These are phyloP conservation scores for Rostratula benghalensis DNA, from an alignment of 2,113 vertebrate species.

Conservation along the genomic window DNA sequence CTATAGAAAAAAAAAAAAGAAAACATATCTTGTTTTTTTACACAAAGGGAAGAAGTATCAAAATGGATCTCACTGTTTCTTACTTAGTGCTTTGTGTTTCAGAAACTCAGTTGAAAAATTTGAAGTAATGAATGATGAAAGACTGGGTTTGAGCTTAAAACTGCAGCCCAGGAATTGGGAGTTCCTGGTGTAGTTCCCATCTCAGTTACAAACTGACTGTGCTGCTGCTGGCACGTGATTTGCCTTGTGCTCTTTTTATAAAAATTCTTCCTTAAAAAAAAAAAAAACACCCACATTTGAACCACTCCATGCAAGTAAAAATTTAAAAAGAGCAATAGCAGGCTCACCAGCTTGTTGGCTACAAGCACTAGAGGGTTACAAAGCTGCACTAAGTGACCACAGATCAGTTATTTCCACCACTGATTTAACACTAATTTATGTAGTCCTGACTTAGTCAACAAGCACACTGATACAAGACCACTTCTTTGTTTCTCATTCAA, in stretches of 20 bases:
- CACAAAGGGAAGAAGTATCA: neutral
- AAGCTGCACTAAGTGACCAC: neutral
- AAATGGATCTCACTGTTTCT: neutral
- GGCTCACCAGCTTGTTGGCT: neutral
- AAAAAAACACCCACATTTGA: neutral
- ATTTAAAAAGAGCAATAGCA: neutral
- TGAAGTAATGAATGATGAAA: neutral
- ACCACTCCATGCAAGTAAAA: neutral
- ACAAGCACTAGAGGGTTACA: slow-evolving; percentile 32
- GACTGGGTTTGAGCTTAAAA: neutral
- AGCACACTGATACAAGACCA: accelerated
- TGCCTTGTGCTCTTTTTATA: neutral
- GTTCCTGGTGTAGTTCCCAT: neutral
- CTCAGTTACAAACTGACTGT: neutral
- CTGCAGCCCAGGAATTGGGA: neutral
- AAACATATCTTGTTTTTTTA: neutral
- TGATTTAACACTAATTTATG: neutral
- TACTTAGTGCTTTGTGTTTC: neutral
- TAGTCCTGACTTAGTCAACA: neutral
- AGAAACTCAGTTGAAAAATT: neutral
- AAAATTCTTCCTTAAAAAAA: neutral
- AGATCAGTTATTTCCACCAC: neutral
- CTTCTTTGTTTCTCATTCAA: neutral
- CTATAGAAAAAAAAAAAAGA: neutral
- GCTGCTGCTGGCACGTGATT: neutral